These are phyloP conservation scores for cat (Felis catus) DNA, from an alignment of 2,113 vertebrate genomes.

Conservation along the genomic window DNA sequence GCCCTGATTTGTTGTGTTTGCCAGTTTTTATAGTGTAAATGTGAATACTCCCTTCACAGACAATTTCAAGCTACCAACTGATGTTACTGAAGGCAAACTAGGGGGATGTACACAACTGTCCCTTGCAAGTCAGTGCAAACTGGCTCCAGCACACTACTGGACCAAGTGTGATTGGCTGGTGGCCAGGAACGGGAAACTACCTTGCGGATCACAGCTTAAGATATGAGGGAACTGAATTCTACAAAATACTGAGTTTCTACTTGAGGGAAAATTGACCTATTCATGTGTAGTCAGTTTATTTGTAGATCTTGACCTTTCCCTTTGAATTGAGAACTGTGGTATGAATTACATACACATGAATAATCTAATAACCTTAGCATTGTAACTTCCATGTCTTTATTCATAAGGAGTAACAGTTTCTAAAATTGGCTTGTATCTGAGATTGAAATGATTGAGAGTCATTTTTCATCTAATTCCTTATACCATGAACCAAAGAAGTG, in stretches of 20 bases:
- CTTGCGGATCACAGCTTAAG: not conserved
- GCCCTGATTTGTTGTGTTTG: not conserved
- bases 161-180: not conserved
- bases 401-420: slow-evolving; percentile 18
- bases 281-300: not conserved
- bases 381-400: slow-evolving; percentile 12
- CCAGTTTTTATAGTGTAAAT: not conserved
- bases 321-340: not conserved
- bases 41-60: not conserved
- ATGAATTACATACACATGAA: not conserved
- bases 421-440: not conserved
- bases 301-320: not conserved
- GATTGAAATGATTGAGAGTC: slow-evolving; percentile 31
- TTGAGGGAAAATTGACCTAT: not conserved
- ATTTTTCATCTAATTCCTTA: slow-evolving; percentile 3
- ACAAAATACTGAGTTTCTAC: not conserved
- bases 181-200: not conserved
- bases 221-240: not conserved
- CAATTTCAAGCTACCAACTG: not conserved
- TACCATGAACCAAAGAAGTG: slow-evolving; percentile 8
- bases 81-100: not conserved
- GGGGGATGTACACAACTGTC: not conserved
- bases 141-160: not conserved
- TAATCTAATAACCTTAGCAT: not conserved
- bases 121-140: not conserved